These are phyloP conservation scores for Orchesella flavescens DNA, from an alignment of 2,888 invertebrate species.

Conservation along the genomic window DNA sequence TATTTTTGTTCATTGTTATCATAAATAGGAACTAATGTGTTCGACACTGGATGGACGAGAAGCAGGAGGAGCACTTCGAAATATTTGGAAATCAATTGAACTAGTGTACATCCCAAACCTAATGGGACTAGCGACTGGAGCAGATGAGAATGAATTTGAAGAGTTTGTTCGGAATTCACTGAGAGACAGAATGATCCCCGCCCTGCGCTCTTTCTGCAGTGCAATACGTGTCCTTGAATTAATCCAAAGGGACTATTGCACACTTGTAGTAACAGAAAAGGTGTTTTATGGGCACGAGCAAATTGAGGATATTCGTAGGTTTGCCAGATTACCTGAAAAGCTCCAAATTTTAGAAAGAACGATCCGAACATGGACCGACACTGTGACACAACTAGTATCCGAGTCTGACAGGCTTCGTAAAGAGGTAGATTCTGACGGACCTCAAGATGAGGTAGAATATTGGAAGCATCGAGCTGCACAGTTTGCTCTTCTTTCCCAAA, in stretches of 20 bases:
- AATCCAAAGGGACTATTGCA: slow-evolving; percentile 66
- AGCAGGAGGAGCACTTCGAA: slow-evolving; percentile 85
- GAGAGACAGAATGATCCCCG: slow-evolving; percentile 87
- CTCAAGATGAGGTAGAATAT: slow-evolving; percentile 95
- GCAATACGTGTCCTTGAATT: slow-evolving; percentile 82
- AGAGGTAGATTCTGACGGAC: slow-evolving; percentile 91
- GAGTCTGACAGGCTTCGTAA: slow-evolving; percentile 93
- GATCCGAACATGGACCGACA: slow-evolving; percentile 81
- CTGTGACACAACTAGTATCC: slow-evolving; percentile 80
- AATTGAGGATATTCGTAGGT: slow-evolving; percentile 79
- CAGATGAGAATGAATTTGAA: slow-evolving; percentile 81
- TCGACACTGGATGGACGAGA: slow-evolving; percentile 86
- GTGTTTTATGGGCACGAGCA: slow-evolving; percentile 70
- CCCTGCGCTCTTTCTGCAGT: slow-evolving; percentile 89
- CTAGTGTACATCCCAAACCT: slow-evolving; percentile 82
- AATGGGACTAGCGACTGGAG: slow-evolving; percentile 85
- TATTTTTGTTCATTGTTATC: not conserved
- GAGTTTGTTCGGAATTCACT: slow-evolving; percentile 86
- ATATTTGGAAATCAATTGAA: slow-evolving; percentile 90
- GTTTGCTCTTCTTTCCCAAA: slow-evolving; percentile 85
- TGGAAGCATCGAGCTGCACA: slow-evolving; percentile 97
- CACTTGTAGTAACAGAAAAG: slow-evolving; percentile 64
- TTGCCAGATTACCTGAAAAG: slow-evolving; percentile 81
- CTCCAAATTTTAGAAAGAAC: slow-evolving; percentile 82
- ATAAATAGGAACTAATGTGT: slow-evolving; percentile 78